Evolutionary conservation across 2,797 vertebrate genomes (phyloP).

Genomic region (Lateolabrax maculatus): DNA sequence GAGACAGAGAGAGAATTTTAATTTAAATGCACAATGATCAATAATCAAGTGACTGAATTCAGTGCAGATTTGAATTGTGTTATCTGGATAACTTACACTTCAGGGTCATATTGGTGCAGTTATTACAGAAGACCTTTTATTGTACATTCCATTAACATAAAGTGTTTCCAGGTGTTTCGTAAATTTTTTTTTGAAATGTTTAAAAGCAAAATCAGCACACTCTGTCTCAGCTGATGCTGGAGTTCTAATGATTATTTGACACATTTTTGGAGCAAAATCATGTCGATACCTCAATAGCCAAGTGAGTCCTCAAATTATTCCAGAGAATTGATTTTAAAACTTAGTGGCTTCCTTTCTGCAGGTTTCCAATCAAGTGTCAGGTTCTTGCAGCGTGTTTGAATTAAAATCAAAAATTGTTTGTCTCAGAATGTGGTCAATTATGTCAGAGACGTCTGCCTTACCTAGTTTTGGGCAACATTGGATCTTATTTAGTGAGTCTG

Average conservation of each 20-base stretch:
- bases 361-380: constrained; percentile 13
- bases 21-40: constrained; percentile 26
- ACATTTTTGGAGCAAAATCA: background rate
- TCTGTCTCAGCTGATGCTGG: background rate
- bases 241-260: background rate
- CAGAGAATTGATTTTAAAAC: constrained; percentile 4
- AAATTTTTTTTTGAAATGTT: background rate
- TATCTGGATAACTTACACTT: background rate
- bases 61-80: constrained; percentile 19
- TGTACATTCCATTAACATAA: background rate
- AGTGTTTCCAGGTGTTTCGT: background rate
- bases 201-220: background rate
- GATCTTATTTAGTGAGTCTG: constrained; percentile 21
- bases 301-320: background rate
- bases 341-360: constrained; percentile 5
- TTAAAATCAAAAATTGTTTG: constrained; percentile 10
- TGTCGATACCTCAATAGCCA: background rate
- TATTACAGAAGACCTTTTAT: constrained; percentile 18
- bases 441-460: background rate
- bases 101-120: constrained; percentile 21
- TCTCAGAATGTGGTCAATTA: constrained; percentile 14
- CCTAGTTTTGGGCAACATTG: background rate
- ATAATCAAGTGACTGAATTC: constrained; percentile 36
- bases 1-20: background rate
- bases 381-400: constrained; percentile 8